Evolutionary conservation across 1,140 invertebrate species (phyloP).

Genomic region (Halyomorpha halys): DNA sequence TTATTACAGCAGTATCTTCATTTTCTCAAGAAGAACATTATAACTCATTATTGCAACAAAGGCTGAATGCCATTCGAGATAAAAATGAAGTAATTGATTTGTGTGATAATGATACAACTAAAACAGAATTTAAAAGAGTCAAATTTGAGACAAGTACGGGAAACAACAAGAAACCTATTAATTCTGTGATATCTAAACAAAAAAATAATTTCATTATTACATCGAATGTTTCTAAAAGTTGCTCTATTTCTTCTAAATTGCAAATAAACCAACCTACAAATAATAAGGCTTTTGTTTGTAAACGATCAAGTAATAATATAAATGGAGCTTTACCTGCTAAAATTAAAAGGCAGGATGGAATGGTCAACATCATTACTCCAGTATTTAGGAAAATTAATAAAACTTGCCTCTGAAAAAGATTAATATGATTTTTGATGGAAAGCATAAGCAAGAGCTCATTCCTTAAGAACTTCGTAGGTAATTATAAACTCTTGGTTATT

Average conservation of each 20-base stretch:
- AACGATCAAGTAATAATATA: conserved; percentile 3
- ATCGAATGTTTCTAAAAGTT: not conserved
- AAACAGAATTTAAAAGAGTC: not conserved
- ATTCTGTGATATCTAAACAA: not conserved
- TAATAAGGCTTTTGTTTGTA: not conserved
- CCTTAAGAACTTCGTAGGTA: not conserved
- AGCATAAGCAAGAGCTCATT: not conserved
- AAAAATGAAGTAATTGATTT: not conserved
- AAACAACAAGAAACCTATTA: not conserved
- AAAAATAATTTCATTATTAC: not conserved
- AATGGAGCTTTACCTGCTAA: conserved; percentile 1
- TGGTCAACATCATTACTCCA: not conserved
- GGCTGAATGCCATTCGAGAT: not conserved
- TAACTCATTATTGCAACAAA: not conserved
- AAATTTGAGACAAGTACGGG: not conserved
- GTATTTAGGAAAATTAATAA: not conserved
- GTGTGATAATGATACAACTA: not conserved
- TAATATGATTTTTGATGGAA: not conserved
- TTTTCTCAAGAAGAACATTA: not conserved
- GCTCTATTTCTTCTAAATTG: not conserved
- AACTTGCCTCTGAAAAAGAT: not conserved
- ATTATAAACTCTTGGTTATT: not conserved
- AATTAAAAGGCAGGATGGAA: not conserved
- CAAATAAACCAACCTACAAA: not conserved
- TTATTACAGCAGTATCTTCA: not conserved